Percentiles rank a stretch among this genome's conserved stretches.
phyloP scores from a whole-genome alignment of 1,140 invertebrate genomes.

The Platyura marginata region DNA sequence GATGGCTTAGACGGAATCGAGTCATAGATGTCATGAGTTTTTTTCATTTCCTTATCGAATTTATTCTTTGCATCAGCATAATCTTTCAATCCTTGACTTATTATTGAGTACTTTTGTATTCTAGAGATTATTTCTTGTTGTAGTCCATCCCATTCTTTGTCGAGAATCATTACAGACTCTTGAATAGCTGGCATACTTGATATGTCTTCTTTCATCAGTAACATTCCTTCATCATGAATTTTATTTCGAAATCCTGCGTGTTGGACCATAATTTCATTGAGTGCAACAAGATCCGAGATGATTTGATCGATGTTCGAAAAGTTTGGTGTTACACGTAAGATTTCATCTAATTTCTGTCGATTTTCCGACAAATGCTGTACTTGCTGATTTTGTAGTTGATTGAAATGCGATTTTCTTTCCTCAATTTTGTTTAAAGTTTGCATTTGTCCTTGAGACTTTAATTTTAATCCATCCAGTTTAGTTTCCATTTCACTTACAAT shows the following conservation, averaged over 20 bases:
- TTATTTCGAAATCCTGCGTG: conserved; percentile 32
- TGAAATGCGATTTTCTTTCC: conserved; percentile 47
- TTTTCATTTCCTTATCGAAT: conserved; percentile 44
- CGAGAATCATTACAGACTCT: conserved; percentile 50
- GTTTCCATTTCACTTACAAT: conserved; percentile 52
- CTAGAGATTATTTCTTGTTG: conserved; percentile 54
- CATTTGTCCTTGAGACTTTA: conserved; percentile 40
- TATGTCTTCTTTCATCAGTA: conserved; percentile 63
- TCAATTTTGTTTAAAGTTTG: conserved; percentile 47
- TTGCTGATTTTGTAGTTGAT: conserved; percentile 41
- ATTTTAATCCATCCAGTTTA: conserved; percentile 40
- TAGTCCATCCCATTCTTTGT: conserved; percentile 61
- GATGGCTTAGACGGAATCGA: conserved; percentile 16
- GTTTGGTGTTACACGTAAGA: conserved; percentile 23
- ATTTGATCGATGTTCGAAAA: conserved; percentile 23
- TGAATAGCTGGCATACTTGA: conserved; percentile 59
- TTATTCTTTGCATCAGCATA: conserved; percentile 50
- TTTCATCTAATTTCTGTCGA: conserved; percentile 30
- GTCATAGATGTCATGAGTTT: conserved; percentile 26
- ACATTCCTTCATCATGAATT: conserved; percentile 47
- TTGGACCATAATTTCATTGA: conserved; percentile 29
- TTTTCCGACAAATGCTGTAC: conserved; percentile 38
- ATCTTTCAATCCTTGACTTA: conserved; percentile 53
- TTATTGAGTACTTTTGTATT: conserved; percentile 49
- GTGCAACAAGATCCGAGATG: conserved; percentile 18